Base-by-base conservation (phyloP, 2,113 vertebrate species). In the Rhineura floridana region DNA sequence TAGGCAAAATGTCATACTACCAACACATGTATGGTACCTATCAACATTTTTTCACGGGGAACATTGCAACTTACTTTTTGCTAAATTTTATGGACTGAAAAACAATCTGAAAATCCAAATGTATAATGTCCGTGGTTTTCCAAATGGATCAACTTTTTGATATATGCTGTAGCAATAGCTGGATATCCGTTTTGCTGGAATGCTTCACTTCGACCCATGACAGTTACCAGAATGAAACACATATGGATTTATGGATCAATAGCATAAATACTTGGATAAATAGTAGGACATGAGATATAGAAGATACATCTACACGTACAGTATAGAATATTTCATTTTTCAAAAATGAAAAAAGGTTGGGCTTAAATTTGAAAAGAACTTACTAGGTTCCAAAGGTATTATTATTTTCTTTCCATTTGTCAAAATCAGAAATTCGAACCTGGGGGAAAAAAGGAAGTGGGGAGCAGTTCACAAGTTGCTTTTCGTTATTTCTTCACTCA, bases 161-260 rank as follows among this genome's bases (percentile, higher is more conserved):
- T 83, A 83, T 52, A 48, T 67, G 17, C 87, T 83, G 87, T 88
- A 88, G 87, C 87, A 88, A 88, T 88, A 88, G 87, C 81, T 67
- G 81, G 81, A 88, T 88, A 88, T 88, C 81, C 70, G 52, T 88
- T 88, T 88, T 88, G 81, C 87, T 83, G 87, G 87, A 88, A 88
- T 88, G 87, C 46, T 83, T 88, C 81, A 88, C 81, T 76, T 82
- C 25, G 73, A 28, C 59, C 72, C 87, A 88, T 83, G 44, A 50
- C 50, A 75, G 39, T 42, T 42, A 75, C 62, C 83, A 36, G 62
- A 65, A 78, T 78, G 84, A 67, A 86, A 86, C 50, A 73, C 59
- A 46, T 88, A 88, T 77, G 87, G 81, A 83, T 39, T 52, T 88
- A 77, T 44, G 81, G 81, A 77, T 69, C 59, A 52, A 30, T 88